phyloP scores from a whole-genome alignment of 2,888 invertebrate genomes.

The Myopa testacea region DNA sequence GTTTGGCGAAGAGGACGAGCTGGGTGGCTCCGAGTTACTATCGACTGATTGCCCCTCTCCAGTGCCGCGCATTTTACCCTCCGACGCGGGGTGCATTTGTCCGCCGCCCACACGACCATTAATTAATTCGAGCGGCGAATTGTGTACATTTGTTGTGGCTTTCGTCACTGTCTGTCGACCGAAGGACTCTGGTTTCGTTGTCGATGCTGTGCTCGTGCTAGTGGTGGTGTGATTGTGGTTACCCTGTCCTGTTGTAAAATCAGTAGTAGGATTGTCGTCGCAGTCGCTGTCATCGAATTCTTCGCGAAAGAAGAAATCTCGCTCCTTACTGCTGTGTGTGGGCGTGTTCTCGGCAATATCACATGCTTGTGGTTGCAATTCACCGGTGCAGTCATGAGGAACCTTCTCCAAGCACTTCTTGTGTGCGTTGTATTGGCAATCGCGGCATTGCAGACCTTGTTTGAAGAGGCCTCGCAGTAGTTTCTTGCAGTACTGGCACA shows the following conservation, averaged over 20 bases:
- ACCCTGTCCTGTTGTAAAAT: slow-evolving; percentile 39
- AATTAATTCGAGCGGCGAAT: slow-evolving; percentile 63
- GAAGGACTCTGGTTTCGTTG: slow-evolving; percentile 32
- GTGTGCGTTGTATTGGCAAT: slow-evolving; percentile 96
- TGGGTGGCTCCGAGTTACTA: slow-evolving; percentile 67
- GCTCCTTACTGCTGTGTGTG: slow-evolving; percentile 51
- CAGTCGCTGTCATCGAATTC: slow-evolving; percentile 74
- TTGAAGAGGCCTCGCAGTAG: slow-evolving; percentile 94
- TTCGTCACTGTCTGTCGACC: slow-evolving; percentile 50
- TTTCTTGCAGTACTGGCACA: slow-evolving; percentile 96
- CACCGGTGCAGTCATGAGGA: slow-evolving; percentile 90
- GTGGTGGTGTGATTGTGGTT: neutral
- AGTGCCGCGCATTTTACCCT: slow-evolving; percentile 45
- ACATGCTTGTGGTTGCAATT: slow-evolving; percentile 76
- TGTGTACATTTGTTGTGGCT: slow-evolving; percentile 51
- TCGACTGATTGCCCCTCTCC: slow-evolving; percentile 53
- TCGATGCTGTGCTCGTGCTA: slow-evolving; percentile 14
- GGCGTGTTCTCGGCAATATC: slow-evolving; percentile 55
- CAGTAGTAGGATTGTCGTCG: slow-evolving; percentile 69
- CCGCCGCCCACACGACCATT: slow-evolving; percentile 52
- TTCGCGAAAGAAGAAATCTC: slow-evolving; percentile 67
- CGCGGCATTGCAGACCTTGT: slow-evolving; percentile 97
- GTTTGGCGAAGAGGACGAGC: slow-evolving; percentile 86
- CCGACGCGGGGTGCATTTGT: slow-evolving; percentile 40
- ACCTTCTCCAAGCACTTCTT: slow-evolving; percentile 92